Evolutionary conservation across 2,888 invertebrate genomes (phyloP), one percentile per base, ranked within the genome.

Genomic region (Abscondita cerata): DNA sequence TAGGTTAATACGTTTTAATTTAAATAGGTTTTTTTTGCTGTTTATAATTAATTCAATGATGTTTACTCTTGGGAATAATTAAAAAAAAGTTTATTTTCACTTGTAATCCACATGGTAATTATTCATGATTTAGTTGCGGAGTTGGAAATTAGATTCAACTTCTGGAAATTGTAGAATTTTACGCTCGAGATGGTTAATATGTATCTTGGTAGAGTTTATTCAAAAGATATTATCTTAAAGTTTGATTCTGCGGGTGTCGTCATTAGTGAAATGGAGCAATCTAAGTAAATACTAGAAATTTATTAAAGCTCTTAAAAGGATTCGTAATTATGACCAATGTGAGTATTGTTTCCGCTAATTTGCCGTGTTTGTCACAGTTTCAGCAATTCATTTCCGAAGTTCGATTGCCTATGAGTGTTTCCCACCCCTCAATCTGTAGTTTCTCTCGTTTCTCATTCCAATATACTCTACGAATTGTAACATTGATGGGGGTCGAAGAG

Each of bases 331-430:
- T 56, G 59, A 38, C 18, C 59, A 38, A 58, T 62, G 51, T 61
- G 56, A 36, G 61, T 68, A 66, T 70, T 67, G 67, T 70, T 70
- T 70, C 70, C 70, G 70, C 68, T 70, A 69, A 70, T 70, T 70
- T 70, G 66, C 62, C 62, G 65, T 69, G 67, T 70, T 70, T 70
- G 67, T 68, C 68, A 64, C 64, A 59, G 61, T 66, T 66, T 59
- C 62, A 66, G 66, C 63, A 61, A 63, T 68, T 70, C 67, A 70
- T 70, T 70, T 70, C 70, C 69, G 67, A 68, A 62, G 62, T 64
- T 64, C 68, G 66, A 68, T 69, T 69, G 66, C 68, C 64, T 64
- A 63, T 64, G 62, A 68, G 65, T 65, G 65, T 52, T 68, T 67
- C 67, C 64, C 68, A 65, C 65, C 65, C 65, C 64, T 65, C 44